These are phyloP conservation scores for Smithornis capensis DNA, from an alignment of 2,113 vertebrate species.

Conservation along the genomic window DNA sequence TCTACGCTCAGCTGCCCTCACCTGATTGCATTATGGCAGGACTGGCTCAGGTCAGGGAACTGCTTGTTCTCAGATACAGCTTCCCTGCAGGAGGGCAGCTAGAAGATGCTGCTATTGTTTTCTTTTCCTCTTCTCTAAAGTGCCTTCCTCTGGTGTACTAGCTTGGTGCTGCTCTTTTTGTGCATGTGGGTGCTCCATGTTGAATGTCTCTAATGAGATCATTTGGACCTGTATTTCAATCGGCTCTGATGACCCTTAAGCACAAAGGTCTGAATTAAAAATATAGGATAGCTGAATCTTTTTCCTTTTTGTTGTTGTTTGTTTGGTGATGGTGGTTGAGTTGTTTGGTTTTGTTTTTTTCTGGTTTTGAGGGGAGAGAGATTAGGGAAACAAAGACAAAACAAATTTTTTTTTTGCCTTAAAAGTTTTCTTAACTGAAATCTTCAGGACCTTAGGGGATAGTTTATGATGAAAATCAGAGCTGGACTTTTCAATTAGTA, in stretches of 20 bases:
- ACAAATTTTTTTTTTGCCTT: neutral
- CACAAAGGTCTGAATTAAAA: neutral
- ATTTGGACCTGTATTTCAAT: neutral
- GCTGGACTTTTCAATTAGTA: neutral
- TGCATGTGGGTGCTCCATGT: neutral
- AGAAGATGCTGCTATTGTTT: neutral
- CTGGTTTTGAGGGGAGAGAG: accelerated
- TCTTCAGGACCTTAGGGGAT: neutral
- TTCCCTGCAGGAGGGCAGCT: neutral
- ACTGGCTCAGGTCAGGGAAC: neutral
- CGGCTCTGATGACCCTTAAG: neutral
- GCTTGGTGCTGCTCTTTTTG: neutral
- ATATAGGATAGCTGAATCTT: neutral
- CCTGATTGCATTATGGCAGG: neutral
- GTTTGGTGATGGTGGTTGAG: neutral
- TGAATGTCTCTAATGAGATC: neutral
- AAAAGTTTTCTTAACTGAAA: neutral
- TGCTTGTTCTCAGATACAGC: neutral
- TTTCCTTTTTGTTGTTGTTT: neutral
- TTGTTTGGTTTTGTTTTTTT: no score
- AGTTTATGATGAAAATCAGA: neutral
- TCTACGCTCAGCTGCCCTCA: neutral
- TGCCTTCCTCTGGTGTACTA: neutral
- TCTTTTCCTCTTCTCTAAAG: neutral
- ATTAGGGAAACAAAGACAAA: neutral